A percentile compares a stretch with the other conserved stretches of the same genome.
Conservation (phyloP, 2,113 vertebrate genomes). For the Pionites leucogaster region DNA sequence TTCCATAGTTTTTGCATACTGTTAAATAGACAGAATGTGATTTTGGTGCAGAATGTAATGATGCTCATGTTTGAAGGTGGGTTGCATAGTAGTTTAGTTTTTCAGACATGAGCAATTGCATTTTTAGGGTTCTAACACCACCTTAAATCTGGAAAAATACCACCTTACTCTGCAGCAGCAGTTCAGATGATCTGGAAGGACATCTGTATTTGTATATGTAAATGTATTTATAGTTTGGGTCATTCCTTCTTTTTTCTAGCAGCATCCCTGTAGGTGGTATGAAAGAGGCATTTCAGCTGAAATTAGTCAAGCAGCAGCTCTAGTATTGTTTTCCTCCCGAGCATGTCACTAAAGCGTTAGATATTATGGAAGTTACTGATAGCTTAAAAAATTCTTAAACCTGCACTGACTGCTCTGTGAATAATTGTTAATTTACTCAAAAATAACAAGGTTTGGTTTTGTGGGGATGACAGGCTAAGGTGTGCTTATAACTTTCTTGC, state of each 20-base stretch:
- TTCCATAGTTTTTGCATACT: background rate
- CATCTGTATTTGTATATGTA: background rate
- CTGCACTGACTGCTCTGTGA: background rate
- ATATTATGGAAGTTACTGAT: background rate
- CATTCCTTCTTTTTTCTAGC: background rate
- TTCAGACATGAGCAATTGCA: background rate
- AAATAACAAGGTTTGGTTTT: background rate
- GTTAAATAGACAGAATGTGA: background rate
- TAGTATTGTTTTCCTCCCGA: background rate
- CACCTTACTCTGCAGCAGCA: background rate
- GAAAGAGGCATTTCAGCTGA: background rate
- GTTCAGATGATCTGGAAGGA: background rate
- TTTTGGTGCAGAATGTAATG: background rate
- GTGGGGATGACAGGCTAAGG: background rate
- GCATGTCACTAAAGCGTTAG: background rate
- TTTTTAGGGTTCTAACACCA: background rate
- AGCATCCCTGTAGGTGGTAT: background rate
- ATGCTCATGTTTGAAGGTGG: background rate
- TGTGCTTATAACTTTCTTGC: background rate
- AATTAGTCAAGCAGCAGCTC: background rate
- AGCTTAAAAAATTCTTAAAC: background rate
- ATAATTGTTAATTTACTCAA: background rate
- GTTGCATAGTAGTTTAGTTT: background rate
- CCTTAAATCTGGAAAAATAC: background rate
- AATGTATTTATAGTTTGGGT: background rate